Evolutionary conservation across 2,797 vertebrate species (phyloP), one percentile per base, ranked within the genome.

Genomic region (Phoebastria nigripes): DNA sequence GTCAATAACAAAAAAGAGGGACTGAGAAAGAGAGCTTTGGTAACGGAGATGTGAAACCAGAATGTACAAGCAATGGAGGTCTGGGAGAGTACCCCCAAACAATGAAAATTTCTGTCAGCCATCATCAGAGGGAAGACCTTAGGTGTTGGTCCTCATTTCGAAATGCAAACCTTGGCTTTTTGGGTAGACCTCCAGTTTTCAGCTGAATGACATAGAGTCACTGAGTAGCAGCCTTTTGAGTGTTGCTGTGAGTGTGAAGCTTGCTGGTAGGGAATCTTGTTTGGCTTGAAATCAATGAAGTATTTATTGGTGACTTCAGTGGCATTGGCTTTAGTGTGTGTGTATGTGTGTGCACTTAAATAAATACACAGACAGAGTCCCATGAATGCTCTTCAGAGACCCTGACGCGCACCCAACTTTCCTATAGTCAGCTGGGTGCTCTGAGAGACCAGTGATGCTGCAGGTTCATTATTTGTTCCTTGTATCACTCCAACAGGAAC

Each of bases 401-500:
- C 6, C 18, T 73, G 54, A 44, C 5, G 5, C 35, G 15, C 41
- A 52, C 4, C 15, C 6, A n/a, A 14, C 41, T 87, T 61, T 49
- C 16, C 46, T 25, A 18, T 6, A 29, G 35, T 41, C 29, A 86
- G 0, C 35, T 65, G 79, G 24, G 10, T 73, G 6, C 55, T 76
- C 41, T 44, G 81, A 70, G 46, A 69, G 10, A 67, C 11, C 31
- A 24, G 22, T 26, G 65, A 10, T 52, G 56, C 28, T 84, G 12
- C 33, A 62, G 39, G 71, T 80, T 87, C 37, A 20, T 73, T 44
- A 46, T 59, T 76, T 41, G n/a, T 39, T 87, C 39, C 74, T 84
- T 76, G 42, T 97, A 58, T 89, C 58, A 22, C 73, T 85, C 77
- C 70, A 88, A 80, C 86, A 99, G 99, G 99, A 99, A 98, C 99